Conservation (phyloP, 1,140 invertebrate genomes). For the Latrodectus geometricus region DNA sequence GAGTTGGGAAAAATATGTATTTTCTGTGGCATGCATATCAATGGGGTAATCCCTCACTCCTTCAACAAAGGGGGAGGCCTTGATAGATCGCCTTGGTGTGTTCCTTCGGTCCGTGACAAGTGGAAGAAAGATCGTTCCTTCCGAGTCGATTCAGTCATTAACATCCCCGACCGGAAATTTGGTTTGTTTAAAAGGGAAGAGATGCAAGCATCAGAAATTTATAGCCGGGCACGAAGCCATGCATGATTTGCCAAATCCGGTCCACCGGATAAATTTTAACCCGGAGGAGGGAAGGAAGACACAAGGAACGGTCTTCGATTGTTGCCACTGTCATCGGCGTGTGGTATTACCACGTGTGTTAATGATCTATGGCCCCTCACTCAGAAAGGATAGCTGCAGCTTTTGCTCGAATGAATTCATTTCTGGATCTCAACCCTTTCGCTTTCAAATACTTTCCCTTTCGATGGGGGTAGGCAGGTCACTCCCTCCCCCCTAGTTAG, state of each 20-base stretch:
- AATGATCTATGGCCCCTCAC: slow-evolving; percentile 54
- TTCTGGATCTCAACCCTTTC: slow-evolving; percentile 26
- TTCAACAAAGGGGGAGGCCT: not conserved
- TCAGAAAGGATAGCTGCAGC: not conserved
- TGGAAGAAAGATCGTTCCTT: slow-evolving; percentile 56
- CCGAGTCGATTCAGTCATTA: slow-evolving; percentile 50
- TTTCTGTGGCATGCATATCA: not conserved
- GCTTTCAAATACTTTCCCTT: not conserved
- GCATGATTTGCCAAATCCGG: slow-evolving; percentile 61
- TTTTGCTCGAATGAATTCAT: slow-evolving; percentile 35
- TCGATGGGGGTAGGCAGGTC: slow-evolving; percentile 14
- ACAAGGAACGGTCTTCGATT: slow-evolving; percentile 47
- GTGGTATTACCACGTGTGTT: slow-evolving; percentile 59
- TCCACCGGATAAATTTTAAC: slow-evolving; percentile 45
- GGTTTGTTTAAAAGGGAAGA: slow-evolving; percentile 54
- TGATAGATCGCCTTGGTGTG: not conserved
- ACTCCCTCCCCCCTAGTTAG: slow-evolving; percentile 21
- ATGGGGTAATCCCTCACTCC: not conserved
- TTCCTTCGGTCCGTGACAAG: slow-evolving; percentile 50
- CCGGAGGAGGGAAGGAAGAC: slow-evolving; percentile 20
- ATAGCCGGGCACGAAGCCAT: slow-evolving; percentile 57
- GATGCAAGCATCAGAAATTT: slow-evolving; percentile 48
- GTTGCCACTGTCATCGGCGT: slow-evolving; percentile 51
- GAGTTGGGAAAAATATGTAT: not conserved
- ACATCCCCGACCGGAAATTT: slow-evolving; percentile 59